Base-by-base conservation (phyloP, 92 coral and sea anemone genomes). In the Zoanthus sociatus region DNA sequence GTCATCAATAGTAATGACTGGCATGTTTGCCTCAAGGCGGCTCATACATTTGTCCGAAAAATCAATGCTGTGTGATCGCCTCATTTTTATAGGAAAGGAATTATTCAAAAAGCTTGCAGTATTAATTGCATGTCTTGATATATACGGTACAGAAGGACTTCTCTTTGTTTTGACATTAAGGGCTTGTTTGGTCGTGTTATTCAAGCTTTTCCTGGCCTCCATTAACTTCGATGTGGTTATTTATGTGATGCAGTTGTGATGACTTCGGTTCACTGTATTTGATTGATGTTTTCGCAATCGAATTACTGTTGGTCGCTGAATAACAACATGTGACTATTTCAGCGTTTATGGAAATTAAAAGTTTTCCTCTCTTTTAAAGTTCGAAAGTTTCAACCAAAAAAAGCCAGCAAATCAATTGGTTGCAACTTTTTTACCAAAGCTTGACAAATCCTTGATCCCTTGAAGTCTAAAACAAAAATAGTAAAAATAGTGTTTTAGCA, bases 121-220 rank as follows among this genome's bases (percentile, higher is more conserved):
- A 20, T 56, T n/a, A 3, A 78, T 78, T 10, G 84, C 37, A 58
- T 78, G 71, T 60, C 84, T 78, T 60, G 84, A 78, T 17, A 60
- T 20, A 61, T 78, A 78, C 12, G 84, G 84, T 9, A 60, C 55
- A 60, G 84, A 78, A 42, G 17, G 9, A 60, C 58, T 78, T 78
- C 84, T 78, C 12, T 31, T 60, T 21, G 30, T 78, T 44, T 48
- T 26, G 15, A 37, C 66, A 15, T 32, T 33, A 11, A 60, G 8
- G n/a, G 42, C 56, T n/a, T 67, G 33, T 54, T 60, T 37, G 46
- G n/a, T 78, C n/a, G 32, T 20, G 0, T 0, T 33, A 21, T 30
- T 78, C 18, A 32, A 5, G 46, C 21, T 78, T 61, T 42, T 61
- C 54, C n/a, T 78, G 55, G 32, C 17, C 37, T 61, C 84, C 84